Percentiles rank a stretch among this genome's conserved stretches.
Evolutionary conservation across 2,797 vertebrate species (phyloP).

Genomic region (Nothura maculosa): DNA sequence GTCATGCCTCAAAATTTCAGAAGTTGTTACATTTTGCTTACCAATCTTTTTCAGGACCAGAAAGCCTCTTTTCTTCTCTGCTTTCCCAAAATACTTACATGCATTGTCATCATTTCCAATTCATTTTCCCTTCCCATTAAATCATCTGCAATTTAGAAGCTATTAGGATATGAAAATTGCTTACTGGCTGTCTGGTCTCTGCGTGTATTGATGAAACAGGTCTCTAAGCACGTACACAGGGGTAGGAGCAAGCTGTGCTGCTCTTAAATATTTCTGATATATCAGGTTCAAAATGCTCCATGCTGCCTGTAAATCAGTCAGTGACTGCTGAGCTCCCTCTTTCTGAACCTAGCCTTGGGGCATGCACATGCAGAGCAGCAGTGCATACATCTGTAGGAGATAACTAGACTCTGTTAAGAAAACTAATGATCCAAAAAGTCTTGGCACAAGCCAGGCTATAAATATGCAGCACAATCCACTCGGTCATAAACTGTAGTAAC

Average conservation of each 20-base stretch:
- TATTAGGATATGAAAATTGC: conserved; percentile 6
- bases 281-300: not conserved
- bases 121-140: not conserved
- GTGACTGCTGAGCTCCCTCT: not conserved
- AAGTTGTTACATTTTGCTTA: not conserved
- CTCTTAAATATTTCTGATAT: not conserved
- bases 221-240: accelerated
- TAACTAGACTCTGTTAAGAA: not conserved
- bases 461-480: not conserved
- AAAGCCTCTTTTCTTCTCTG: not conserved
- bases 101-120: conserved; percentile 9
- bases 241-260: not conserved
- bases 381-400: not conserved
- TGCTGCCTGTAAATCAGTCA: not conserved
- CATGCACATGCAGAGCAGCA: not conserved
- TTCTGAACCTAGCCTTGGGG: accelerated
- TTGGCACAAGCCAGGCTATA: not conserved
- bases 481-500: not conserved
- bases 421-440: not conserved
- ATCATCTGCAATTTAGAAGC: conserved; percentile 18
- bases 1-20: not conserved
- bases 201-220: not conserved
- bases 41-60: not conserved
- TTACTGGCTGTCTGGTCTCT: not conserved
- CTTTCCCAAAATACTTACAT: not conserved